A percentile compares a stretch with the other conserved stretches of the same genome.
Conservation (phyloP, 2,797 vertebrate species). For the Pygocentrus nattereri region DNA sequence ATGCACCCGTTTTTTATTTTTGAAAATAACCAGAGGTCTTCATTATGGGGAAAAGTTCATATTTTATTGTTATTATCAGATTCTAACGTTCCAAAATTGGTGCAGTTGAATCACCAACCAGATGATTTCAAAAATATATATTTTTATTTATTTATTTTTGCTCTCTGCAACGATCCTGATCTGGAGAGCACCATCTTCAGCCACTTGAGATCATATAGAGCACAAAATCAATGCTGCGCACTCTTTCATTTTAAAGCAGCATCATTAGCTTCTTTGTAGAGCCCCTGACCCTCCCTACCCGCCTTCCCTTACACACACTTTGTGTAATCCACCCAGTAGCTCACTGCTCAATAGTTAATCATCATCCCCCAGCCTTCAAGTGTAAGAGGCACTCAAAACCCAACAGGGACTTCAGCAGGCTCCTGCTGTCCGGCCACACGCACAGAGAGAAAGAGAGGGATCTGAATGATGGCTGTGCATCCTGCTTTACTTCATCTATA, state of each 20-base stretch:
- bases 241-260: constrained; percentile 2
- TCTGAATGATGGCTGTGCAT: constrained; percentile 29
- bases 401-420: constrained; percentile 29
- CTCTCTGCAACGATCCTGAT: neutral
- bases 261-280: neutral
- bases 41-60: no score
- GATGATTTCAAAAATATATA: neutral
- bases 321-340: constrained; percentile 1
- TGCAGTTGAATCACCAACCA: no score
- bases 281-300: neutral
- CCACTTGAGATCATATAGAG: constrained; percentile 31
- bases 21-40: neutral
- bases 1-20: neutral
- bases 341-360: constrained; percentile 13
- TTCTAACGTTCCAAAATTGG: no score
- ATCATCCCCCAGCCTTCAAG: neutral
- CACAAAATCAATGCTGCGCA: constrained; percentile 71
- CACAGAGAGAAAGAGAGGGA: constrained; percentile 23
- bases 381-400: constrained; percentile 58
- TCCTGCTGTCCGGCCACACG: constrained; percentile 22
- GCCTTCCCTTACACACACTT: constrained; percentile 11
- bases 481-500: constrained; percentile 47
- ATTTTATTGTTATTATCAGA: no score
- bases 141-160: neutral
- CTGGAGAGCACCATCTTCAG: neutral